Evolutionary conservation across 2,797 vertebrate genomes (phyloP).

Genomic region (Dromococcyx pavoninus): DNA sequence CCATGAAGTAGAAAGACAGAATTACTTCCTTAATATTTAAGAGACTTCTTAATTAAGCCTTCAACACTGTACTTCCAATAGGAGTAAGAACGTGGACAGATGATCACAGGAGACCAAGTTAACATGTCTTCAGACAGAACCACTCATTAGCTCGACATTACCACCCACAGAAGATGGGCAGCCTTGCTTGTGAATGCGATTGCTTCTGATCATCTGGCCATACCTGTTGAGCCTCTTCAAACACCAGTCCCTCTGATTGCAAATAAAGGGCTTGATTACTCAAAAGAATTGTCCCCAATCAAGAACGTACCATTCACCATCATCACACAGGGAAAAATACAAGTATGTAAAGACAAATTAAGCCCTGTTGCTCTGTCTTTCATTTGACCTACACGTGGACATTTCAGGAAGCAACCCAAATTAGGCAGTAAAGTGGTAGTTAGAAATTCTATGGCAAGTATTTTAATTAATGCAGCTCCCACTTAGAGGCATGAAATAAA

Average conservation of each 20-base stretch:
- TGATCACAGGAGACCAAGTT: not conserved
- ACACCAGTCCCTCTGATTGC: not conserved
- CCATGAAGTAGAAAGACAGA: not conserved
- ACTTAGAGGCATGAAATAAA: not conserved
- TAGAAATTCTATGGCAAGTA: not conserved
- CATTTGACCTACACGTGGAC: not conserved
- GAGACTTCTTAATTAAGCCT: not conserved
- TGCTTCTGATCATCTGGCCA: not conserved
- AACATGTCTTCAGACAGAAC: not conserved
- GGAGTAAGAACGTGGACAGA: not conserved
- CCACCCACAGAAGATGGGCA: not conserved
- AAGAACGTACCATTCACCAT: not conserved
- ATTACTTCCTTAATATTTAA: not conserved
- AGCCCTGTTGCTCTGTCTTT: not conserved
- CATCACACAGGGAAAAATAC: not conserved
- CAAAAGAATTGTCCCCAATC: not conserved
- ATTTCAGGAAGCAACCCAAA: not conserved
- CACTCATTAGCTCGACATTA: not conserved
- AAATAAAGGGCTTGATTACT: not conserved
- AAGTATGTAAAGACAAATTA: not conserved
- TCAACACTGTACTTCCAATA: not conserved
- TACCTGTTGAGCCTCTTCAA: not conserved
- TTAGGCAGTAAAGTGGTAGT: not conserved
- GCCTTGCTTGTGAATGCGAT: not conserved
- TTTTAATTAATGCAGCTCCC: not conserved